Percentiles rank a stretch among this genome's conserved stretches.
These are phyloP conservation scores for Argyrosomus japonicus DNA, from an alignment of 2,113 vertebrate genomes.

Conservation along the genomic window DNA sequence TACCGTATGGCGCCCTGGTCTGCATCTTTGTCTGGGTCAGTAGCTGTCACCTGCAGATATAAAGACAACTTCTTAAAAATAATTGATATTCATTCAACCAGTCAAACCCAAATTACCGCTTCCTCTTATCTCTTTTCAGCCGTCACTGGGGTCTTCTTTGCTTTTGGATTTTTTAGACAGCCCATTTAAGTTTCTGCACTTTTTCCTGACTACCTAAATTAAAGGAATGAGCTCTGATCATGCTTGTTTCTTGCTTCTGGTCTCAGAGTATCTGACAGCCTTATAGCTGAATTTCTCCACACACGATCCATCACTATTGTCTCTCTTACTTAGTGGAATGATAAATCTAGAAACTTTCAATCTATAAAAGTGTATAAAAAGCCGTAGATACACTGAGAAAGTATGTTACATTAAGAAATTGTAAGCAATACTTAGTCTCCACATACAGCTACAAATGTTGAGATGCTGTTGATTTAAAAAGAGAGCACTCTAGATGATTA, in stretches of 20 bases:
- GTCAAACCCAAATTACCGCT: conserved; percentile 51
- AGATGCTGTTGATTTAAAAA: neutral
- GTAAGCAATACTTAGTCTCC: neutral
- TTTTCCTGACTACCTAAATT: conserved; percentile 59
- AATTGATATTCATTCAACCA: conserved; percentile 54
- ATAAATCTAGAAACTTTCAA: conserved; percentile 29
- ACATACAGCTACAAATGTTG: neutral
- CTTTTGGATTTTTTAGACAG: conserved; percentile 53
- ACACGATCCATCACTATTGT: conserved; percentile 34
- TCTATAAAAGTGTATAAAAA: neutral
- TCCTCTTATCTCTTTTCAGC: conserved; percentile 58
- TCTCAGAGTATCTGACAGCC: conserved; percentile 34
- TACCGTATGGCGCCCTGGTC: conserved; percentile 89
- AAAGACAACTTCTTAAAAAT: conserved; percentile 66
- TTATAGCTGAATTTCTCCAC: conserved; percentile 22
- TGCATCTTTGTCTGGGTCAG: conserved; percentile 89
- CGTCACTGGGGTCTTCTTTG: conserved; percentile 23
- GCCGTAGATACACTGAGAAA: neutral
- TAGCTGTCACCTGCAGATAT: conserved; percentile 87
- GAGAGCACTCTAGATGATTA: conserved; percentile 18
- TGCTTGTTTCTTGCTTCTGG: conserved; percentile 36
- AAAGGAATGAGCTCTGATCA: conserved; percentile 62
- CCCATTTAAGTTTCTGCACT: conserved; percentile 58
- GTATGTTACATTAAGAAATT: conserved; percentile 16
- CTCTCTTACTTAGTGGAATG: conserved; percentile 24